Conservation (phyloP, 2,797 vertebrate genomes). For the Dallia pectoralis region DNA sequence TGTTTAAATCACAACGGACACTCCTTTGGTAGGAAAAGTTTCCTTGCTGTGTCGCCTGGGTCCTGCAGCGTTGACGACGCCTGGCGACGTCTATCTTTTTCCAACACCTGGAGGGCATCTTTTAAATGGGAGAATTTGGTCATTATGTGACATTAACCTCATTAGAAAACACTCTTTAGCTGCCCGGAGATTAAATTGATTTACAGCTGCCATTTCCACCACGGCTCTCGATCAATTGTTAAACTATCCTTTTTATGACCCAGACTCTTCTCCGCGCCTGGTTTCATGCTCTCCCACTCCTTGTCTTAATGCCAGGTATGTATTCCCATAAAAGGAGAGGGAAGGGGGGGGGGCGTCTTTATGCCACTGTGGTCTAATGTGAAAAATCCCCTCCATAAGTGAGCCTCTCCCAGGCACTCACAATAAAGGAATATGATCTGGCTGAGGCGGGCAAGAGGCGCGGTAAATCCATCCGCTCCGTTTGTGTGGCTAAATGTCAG, state of each 20-base stretch:
- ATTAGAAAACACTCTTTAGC: slow-evolving; percentile 88
- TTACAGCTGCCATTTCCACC: slow-evolving; percentile 85
- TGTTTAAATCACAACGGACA: slow-evolving; percentile 32
- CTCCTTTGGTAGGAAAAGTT: slow-evolving; percentile 21
- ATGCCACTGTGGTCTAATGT: slow-evolving; percentile 44
- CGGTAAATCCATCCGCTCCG: slow-evolving; percentile 51
- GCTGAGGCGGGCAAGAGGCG: slow-evolving; percentile 7
- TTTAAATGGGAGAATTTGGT: slow-evolving; percentile 82
- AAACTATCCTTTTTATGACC: slow-evolving; percentile 83
- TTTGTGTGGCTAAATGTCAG: slow-evolving; percentile 63
- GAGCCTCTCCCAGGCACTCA: slow-evolving; percentile 57
- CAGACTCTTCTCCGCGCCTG: slow-evolving; percentile 15
- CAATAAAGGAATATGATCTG: slow-evolving; percentile 62
- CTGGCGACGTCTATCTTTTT: slow-evolving; percentile 77
- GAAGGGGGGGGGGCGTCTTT: slow-evolving; percentile 28
- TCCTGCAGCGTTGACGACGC: slow-evolving; percentile 62
- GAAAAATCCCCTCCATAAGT: slow-evolving; percentile 47
- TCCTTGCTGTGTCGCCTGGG: slow-evolving; percentile 38
- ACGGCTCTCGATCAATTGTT: slow-evolving; percentile 83
- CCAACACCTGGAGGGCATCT: slow-evolving; percentile 82
- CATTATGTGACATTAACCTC: slow-evolving; percentile 87
- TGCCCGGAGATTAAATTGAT: slow-evolving; percentile 85
- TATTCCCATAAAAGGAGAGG: slow-evolving; percentile 40
- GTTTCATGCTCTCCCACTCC: slow-evolving; percentile 52
- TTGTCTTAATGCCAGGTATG: slow-evolving; percentile 67